These are phyloP conservation scores for Dascillus cervinus DNA, from an alignment of 2,888 invertebrate genomes.

Conservation along the genomic window DNA sequence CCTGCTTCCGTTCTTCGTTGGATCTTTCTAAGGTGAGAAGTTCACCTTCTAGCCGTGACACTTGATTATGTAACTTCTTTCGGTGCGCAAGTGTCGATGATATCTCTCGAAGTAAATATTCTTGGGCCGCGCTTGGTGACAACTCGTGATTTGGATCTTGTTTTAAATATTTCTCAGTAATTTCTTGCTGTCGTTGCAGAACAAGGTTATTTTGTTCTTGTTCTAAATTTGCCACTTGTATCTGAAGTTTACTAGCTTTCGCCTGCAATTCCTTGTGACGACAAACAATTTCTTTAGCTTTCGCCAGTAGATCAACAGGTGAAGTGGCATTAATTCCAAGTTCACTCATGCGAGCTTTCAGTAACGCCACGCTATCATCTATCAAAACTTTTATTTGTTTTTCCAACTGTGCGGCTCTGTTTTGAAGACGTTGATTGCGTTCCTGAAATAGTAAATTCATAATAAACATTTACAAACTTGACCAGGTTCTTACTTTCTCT, in stretches of 20 bases:
- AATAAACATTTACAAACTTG: no score
- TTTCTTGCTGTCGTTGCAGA: constrained; percentile 65
- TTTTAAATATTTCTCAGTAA: constrained; percentile 63
- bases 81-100: constrained; percentile 75
- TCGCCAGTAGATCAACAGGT: constrained; percentile 75
- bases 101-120: constrained; percentile 79
- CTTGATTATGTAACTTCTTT: constrained; percentile 76
- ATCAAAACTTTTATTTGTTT: constrained; percentile 89
- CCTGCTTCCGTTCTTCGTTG: constrained; percentile 54
- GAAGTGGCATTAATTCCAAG: constrained; percentile 82
- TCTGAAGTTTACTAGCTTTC: constrained; percentile 78
- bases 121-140: constrained; percentile 64
- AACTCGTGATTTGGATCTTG: constrained; percentile 51
- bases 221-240: constrained; percentile 70
- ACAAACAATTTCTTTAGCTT: constrained; percentile 87
- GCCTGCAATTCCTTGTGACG: constrained; percentile 88
- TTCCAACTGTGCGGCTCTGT: constrained; percentile 81
- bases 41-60: constrained; percentile 71
- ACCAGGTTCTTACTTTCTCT: constrained; percentile 61
- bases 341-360: constrained; percentile 86
- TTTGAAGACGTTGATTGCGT: constrained; percentile 72
- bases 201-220: constrained; percentile 67
- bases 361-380: constrained; percentile 81
- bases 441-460: constrained; percentile 50
- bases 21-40: constrained; percentile 66